A percentile compares a stretch with the other conserved stretches of the same genome.
phyloP scores from a whole-genome alignment of 2,113 vertebrate species.

The Oplegnathus fasciatus region DNA sequence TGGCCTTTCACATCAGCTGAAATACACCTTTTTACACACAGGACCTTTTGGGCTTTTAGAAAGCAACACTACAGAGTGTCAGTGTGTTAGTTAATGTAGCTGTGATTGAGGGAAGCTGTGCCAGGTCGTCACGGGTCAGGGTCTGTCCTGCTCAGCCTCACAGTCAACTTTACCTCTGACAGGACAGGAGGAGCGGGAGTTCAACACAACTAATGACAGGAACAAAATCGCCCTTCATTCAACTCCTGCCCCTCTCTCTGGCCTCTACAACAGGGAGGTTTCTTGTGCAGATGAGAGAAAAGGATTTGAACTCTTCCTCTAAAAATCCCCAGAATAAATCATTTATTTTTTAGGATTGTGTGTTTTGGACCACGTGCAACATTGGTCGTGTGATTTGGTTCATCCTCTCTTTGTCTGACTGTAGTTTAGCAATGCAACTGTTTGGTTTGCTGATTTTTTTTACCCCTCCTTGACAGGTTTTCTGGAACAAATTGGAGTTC shows the following conservation, averaged over 20 bases:
- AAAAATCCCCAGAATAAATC: slow-evolving; percentile 28
- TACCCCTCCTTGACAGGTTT: slow-evolving; percentile 26
- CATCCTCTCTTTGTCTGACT: slow-evolving; percentile 15
- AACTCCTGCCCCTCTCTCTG: background rate
- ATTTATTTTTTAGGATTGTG: background rate
- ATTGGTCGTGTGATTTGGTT: slow-evolving; percentile 27
- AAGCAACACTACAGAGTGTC: background rate
- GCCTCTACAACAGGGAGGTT: slow-evolving; percentile 7
- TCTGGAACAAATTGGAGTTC: slow-evolving; percentile 25
- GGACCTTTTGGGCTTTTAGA: background rate
- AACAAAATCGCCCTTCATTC: slow-evolving; percentile 19
- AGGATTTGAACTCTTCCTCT: slow-evolving; percentile 34
- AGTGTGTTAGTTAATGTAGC: background rate
- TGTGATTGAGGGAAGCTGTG: slow-evolving; percentile 21
- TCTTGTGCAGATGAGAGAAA: slow-evolving; percentile 27
- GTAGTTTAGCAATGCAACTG: background rate
- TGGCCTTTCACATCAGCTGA: background rate
- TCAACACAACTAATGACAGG: slow-evolving; percentile 19
- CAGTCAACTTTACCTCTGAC: slow-evolving; percentile 30
- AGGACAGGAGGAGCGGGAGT: slow-evolving; percentile 11
- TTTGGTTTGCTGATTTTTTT: slow-evolving; percentile 5
- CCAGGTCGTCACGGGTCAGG: slow-evolving; percentile 16
- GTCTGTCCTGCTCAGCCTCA: slow-evolving; percentile 34
- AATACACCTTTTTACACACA: background rate
- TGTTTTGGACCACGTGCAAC: background rate